phyloP scores from a whole-genome alignment of 2,888 invertebrate genomes.

The Sceliomorpha sp. region DNA sequence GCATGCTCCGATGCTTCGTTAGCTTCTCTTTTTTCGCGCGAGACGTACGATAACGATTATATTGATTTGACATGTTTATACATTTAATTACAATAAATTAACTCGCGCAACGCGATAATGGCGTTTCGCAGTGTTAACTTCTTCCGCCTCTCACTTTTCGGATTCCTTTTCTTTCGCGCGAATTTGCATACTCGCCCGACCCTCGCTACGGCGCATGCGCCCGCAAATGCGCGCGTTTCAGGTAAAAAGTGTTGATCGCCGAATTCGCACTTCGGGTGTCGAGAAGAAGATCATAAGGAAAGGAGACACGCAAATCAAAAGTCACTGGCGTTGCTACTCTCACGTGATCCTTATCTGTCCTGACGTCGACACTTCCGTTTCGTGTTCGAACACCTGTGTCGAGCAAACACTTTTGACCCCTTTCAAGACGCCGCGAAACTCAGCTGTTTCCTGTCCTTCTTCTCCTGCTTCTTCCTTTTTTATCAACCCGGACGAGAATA shows the following conservation, averaged over 20 bases:
- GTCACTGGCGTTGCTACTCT: constrained; percentile 62
- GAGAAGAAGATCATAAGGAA: constrained; percentile 1
- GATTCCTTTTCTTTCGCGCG: constrained; percentile 38
- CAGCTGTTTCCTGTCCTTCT: constrained; percentile 27
- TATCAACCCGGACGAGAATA: neutral
- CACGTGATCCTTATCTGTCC: constrained; percentile 67
- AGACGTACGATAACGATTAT: constrained; percentile 47
- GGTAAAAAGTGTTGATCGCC: constrained; percentile 69
- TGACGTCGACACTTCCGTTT: constrained; percentile 59
- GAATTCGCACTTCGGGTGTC: constrained; percentile 71
- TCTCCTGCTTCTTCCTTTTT: too few relatives aligned
- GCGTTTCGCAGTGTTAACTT: constrained; percentile 34
- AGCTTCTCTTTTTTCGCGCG: constrained; percentile 32
- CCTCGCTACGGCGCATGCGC: constrained; percentile 1
- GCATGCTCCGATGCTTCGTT: constrained; percentile 33
- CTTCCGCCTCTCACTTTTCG: constrained; percentile 49
- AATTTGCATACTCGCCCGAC: constrained; percentile 35
- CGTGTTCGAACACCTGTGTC: constrained; percentile 39
- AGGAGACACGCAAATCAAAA: constrained; percentile 24
- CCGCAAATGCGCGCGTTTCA: constrained; percentile 12
- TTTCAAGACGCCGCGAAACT: constrained; percentile 13
- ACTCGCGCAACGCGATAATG: constrained; percentile 32
- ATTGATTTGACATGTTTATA: constrained; percentile 52
- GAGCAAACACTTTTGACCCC: constrained; percentile 15
- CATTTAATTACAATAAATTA: constrained; percentile 42